A percentile compares a stretch with the other conserved stretches of the same genome.
These are phyloP conservation scores for Drosophila barbarae DNA, from an alignment of 2,888 invertebrate genomes.

Conservation along the genomic window DNA sequence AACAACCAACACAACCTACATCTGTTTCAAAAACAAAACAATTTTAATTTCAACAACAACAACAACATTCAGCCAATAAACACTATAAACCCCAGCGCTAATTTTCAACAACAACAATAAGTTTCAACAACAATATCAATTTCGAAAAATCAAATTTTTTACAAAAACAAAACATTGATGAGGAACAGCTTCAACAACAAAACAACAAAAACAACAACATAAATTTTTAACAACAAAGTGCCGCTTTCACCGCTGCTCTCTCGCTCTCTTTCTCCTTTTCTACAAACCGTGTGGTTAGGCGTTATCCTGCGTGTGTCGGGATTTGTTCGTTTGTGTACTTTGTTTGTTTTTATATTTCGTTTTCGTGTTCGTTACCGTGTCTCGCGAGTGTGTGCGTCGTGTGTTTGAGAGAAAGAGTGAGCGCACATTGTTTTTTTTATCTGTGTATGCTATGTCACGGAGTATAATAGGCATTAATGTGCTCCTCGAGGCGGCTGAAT, in stretches of 20 bases:
- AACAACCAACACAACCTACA: neutral
- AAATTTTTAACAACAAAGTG: conserved; percentile 12
- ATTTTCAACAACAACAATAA: neutral
- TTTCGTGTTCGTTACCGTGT: conserved; percentile 27
- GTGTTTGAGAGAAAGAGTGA: conserved; percentile 20
- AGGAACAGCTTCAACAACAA: neutral
- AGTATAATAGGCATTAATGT: conserved; percentile 64
- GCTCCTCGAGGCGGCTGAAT: conserved; percentile 78
- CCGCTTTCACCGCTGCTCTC: neutral
- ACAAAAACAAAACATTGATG: neutral
- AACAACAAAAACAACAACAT: neutral
- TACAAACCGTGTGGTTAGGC: conserved; percentile 24
- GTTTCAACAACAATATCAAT: neutral
- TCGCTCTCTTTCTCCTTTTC: conserved; percentile 10
- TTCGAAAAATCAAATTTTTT: neutral
- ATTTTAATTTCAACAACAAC: neutral
- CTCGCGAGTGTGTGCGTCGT: conserved; percentile 23
- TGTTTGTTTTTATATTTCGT: conserved; percentile 5
- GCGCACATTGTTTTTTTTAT: conserved; percentile 26
- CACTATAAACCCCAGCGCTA: neutral
- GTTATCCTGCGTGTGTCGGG: conserved; percentile 18
- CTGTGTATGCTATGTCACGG: conserved; percentile 71
- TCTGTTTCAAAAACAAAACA: neutral
- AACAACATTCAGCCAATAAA: conserved; percentile 1
- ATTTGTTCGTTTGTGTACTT: conserved; percentile 18